A percentile compares a stretch with the other conserved stretches of the same genome.
Evolutionary conservation across 2,113 vertebrate genomes (phyloP).

Genomic region (Sceloporus undulatus): DNA sequence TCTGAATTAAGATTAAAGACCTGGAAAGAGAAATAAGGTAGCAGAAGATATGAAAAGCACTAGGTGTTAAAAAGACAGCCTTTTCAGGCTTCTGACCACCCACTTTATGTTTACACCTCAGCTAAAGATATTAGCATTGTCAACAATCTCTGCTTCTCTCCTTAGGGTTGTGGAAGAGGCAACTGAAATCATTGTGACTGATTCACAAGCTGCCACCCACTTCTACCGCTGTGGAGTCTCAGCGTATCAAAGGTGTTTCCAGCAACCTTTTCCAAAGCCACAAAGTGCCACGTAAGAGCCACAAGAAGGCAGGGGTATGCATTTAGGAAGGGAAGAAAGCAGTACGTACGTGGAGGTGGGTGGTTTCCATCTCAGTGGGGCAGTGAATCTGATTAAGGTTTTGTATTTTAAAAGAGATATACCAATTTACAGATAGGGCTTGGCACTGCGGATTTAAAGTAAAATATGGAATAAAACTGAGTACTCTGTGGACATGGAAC

Average conservation of each 20-base stretch:
- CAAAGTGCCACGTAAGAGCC: rapidly evolving
- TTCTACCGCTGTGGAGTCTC: slow-evolving; percentile 46
- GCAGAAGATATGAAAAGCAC: neutral
- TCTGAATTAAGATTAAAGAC: neutral
- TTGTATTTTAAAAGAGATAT: too few relatives aligned
- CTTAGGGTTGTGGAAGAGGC: slow-evolving; percentile 58
- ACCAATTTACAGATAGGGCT: too few relatives aligned
- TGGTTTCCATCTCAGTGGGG: too few relatives aligned
- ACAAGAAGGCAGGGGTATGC: neutral
- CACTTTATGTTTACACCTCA: neutral
- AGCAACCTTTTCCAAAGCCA: rapidly evolving
- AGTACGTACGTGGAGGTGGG: too few relatives aligned
- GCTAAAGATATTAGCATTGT: rapidly evolving
- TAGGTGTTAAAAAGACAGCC: neutral
- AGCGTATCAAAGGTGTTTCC: neutral
- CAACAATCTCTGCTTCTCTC: slow-evolving; percentile 26
- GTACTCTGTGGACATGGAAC: too few relatives aligned
- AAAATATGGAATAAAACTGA: too few relatives aligned
- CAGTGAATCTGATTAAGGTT: too few relatives aligned
- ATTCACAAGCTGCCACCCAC: slow-evolving; percentile 58
- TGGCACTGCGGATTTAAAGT: too few relatives aligned
- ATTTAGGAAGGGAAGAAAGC: neutral
- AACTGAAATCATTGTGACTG: neutral
- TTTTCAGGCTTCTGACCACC: neutral
- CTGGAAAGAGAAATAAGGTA: neutral